Evolutionary conservation across 2,113 vertebrate genomes (phyloP).

Genomic region (Columbina picui): DNA sequence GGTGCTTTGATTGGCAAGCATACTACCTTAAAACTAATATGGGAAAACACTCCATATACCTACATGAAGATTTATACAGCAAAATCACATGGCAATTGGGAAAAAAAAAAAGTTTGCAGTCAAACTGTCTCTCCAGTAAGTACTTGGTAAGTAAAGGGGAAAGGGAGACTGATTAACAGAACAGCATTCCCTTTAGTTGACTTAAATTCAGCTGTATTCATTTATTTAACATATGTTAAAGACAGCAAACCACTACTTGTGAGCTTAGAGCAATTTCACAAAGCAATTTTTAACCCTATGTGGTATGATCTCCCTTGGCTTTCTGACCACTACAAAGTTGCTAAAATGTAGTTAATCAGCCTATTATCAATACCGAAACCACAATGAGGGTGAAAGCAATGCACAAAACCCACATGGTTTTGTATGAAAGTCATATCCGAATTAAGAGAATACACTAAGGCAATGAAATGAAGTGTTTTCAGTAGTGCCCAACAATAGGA

Average conservation of each 20-base stretch:
- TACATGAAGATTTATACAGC: background rate
- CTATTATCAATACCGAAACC: background rate
- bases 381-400: background rate
- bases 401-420: background rate
- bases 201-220: slow-evolving; percentile 17
- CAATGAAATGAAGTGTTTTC: background rate
- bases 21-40: background rate
- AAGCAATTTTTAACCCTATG: background rate
- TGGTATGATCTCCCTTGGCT: background rate
- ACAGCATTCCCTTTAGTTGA: background rate
- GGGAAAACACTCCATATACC: background rate
- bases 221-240: slow-evolving; percentile 44
- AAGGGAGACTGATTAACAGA: background rate
- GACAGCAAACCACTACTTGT: slow-evolving; percentile 7
- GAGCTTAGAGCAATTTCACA: slow-evolving; percentile 4
- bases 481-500: no score
- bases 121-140: background rate
- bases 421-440: background rate
- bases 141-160: background rate
- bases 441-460: background rate
- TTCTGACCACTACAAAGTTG: background rate
- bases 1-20: background rate
- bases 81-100: background rate
- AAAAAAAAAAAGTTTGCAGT: background rate
- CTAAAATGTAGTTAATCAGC: background rate